A percentile compares a stretch with the other conserved stretches of the same genome.
Evolutionary conservation across 1,140 invertebrate genomes (phyloP).

Genomic region (Trissolcus basalis): DNA sequence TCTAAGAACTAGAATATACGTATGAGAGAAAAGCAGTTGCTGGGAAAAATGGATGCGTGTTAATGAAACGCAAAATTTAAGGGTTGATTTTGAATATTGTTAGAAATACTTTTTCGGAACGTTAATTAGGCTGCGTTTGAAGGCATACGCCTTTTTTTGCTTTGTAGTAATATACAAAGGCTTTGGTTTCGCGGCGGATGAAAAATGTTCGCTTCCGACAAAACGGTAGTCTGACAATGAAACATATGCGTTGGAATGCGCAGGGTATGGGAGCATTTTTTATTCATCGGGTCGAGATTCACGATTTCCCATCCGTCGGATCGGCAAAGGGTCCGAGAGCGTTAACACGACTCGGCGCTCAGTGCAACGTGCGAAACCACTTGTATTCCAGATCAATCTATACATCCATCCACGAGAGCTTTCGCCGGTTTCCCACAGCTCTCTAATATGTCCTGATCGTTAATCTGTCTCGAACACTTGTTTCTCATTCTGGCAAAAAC

Average conservation of each 20-base stretch:
- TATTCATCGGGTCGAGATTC: constrained; percentile 32
- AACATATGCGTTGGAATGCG: constrained; percentile 26
- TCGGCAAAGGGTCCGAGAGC: constrained; percentile 37
- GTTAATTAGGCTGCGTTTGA: constrained; percentile 29
- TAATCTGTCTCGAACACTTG: constrained; percentile 26
- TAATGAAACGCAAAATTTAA: too few relatives aligned
- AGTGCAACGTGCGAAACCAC: constrained; percentile 45
- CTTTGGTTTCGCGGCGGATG: constrained; percentile 48
- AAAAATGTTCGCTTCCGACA: constrained; percentile 60
- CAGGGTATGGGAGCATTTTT: constrained; percentile 24
- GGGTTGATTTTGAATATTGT: too few relatives aligned
- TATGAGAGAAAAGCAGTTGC: too few relatives aligned
- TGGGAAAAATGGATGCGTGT: too few relatives aligned
- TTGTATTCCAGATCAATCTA: constrained; percentile 46
- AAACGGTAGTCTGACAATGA: constrained; percentile 62
- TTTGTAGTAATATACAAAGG: constrained; percentile 22
- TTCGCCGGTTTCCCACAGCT: constrained; percentile 52
- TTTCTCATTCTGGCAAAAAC: constrained; percentile 13
- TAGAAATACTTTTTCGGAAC: background rate
- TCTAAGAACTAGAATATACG: background rate
- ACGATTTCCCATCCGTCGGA: constrained; percentile 41
- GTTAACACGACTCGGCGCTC: constrained; percentile 23
- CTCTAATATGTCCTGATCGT: constrained; percentile 33
- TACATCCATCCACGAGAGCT: constrained; percentile 30
- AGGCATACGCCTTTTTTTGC: constrained; percentile 21